Conservation (phyloP, 2,888 invertebrate species). For the Epinotia ramella region DNA sequence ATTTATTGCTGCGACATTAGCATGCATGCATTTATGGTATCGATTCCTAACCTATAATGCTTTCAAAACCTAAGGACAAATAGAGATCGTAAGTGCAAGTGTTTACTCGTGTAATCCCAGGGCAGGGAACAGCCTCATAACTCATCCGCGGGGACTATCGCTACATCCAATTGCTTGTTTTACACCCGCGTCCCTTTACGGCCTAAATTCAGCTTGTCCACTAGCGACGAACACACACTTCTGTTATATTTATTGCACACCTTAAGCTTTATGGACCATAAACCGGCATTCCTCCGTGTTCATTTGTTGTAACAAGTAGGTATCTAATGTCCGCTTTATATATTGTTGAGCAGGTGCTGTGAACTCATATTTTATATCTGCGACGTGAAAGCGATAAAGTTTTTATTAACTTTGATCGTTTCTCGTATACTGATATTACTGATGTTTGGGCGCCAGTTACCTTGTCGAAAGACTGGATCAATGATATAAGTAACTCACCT, state of each 20-base stretch:
- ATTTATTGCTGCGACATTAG: neutral
- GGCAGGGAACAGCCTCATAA: constrained; percentile 31
- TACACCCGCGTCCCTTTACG: constrained; percentile 41
- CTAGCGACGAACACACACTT: constrained; percentile 40
- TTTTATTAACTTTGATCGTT: constrained; percentile 40
- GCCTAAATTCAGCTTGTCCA: constrained; percentile 44
- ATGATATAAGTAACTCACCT: too few relatives aligned
- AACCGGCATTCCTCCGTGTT: constrained; percentile 43
- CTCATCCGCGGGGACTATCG: constrained; percentile 34
- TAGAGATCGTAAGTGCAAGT: constrained; percentile 13
- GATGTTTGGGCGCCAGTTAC: neutral
- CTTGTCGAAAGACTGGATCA: too few relatives aligned
- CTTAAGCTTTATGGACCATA: constrained; percentile 45
- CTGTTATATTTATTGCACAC: constrained; percentile 45
- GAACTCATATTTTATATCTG: constrained; percentile 43
- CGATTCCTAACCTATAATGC: neutral
- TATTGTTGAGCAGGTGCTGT: constrained; percentile 45
- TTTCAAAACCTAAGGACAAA: neutral
- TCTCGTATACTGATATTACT: neutral
- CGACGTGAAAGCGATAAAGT: constrained; percentile 40
- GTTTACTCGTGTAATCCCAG: constrained; percentile 36
- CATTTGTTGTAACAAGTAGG: constrained; percentile 40
- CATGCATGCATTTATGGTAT: too few relatives aligned
- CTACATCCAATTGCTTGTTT: constrained; percentile 43
- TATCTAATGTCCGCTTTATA: constrained; percentile 43